Percentiles rank a stretch among this genome's conserved stretches.
These are phyloP conservation scores for Neodontobutis hainanensis DNA, from an alignment of 2,113 vertebrate genomes.

Conservation along the genomic window DNA sequence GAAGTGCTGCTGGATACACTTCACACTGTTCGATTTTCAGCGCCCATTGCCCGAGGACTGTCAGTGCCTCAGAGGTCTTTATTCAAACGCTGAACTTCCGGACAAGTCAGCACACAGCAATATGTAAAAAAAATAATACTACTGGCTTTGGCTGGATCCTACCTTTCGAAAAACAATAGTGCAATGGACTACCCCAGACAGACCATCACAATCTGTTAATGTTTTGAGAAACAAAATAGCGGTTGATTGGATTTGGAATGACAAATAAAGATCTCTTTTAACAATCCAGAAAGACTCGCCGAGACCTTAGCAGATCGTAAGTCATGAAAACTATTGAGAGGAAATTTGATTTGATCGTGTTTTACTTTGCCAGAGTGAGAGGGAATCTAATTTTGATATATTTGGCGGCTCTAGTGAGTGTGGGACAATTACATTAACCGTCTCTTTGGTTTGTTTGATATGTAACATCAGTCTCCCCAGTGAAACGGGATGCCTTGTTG, in stretches of 20 bases:
- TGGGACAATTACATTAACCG: constrained; percentile 76
- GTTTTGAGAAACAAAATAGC: constrained; percentile 22
- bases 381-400: constrained; percentile 80
- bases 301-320: constrained; percentile 56
- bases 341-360: constrained; percentile 72
- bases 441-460: constrained; percentile 80
- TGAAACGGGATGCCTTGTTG: constrained; percentile 72
- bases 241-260: constrained; percentile 42
- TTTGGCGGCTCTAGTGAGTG: constrained; percentile 75
- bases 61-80: neutral
- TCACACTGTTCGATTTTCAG: constrained; percentile 6
- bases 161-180: constrained; percentile 9
- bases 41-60: neutral
- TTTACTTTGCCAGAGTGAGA: constrained; percentile 75
- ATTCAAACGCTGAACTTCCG: neutral
- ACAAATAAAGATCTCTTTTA: constrained; percentile 60
- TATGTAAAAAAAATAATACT: neutral
- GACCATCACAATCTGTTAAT: constrained; percentile 13
- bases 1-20: constrained; percentile 21
- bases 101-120: constrained; percentile 1
- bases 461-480: constrained; percentile 75
- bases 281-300: constrained; percentile 49
- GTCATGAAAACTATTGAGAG: constrained; percentile 56
- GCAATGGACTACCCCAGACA: neutral
- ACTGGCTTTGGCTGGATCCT: no score